Percentiles rank a stretch among this genome's conserved stretches.
Evolutionary conservation across 2,888 invertebrate genomes (phyloP).

Genomic region (Macrosiphum euphorbiae): DNA sequence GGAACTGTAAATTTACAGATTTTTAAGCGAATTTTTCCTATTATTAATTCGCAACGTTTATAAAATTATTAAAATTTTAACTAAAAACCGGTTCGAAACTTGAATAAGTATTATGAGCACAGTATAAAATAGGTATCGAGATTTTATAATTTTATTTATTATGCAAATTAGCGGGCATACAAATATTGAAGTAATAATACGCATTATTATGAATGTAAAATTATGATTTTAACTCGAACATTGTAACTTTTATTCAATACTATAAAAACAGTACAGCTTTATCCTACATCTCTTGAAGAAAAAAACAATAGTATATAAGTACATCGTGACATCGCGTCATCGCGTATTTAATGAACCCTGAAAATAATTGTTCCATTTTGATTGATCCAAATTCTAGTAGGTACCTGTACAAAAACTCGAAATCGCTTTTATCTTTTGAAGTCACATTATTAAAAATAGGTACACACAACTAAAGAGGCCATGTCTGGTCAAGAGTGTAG

Average conservation of each 20-base stretch:
- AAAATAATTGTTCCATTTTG: neutral
- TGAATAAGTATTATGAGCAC: conserved; percentile 1
- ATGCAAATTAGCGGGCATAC: neutral
- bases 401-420: neutral
- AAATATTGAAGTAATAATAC: neutral
- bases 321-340: neutral
- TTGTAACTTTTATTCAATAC: neutral
- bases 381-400: neutral
- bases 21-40: neutral
- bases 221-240: neutral
- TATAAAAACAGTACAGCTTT: neutral
- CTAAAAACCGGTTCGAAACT: conserved; percentile 11
- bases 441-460: neutral
- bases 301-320: neutral
- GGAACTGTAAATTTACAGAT: neutral
- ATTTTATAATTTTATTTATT: neutral
- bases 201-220: neutral
- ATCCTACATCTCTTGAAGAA: neutral
- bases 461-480: neutral
- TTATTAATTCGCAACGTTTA: neutral
- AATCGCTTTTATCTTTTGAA: neutral
- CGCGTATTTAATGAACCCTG: neutral
- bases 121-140: neutral
- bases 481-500: neutral
- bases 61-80: neutral